These are phyloP conservation scores for Callospermophilus lateralis DNA, from an alignment of 2,113 vertebrate genomes.

Conservation along the genomic window DNA sequence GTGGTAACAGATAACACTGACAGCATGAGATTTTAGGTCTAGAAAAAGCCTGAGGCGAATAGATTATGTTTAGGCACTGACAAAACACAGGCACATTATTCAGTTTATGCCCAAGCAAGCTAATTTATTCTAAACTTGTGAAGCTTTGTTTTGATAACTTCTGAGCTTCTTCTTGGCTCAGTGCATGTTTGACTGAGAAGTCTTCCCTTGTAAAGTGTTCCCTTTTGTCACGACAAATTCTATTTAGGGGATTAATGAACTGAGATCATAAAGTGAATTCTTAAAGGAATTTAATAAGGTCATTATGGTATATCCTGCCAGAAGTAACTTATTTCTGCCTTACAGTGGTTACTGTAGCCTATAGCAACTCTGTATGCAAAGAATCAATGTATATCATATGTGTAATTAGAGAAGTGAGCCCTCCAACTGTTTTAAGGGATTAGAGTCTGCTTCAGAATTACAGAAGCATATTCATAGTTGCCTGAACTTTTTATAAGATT, in stretches of 20 bases:
- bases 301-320: not conserved
- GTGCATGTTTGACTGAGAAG: constrained; percentile 58
- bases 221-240: constrained; percentile 18
- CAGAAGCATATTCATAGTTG: not conserved
- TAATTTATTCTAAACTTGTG: constrained; percentile 74
- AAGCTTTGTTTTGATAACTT: constrained; percentile 79
- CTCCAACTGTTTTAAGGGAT: not conserved
- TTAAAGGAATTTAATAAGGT: constrained; percentile 20
- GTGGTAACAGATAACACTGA: constrained; percentile 68
- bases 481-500: not conserved
- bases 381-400: not conserved
- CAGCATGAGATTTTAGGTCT: constrained; percentile 71
- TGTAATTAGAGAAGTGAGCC: not conserved
- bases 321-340: not conserved
- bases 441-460: not conserved
- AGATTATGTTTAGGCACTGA: constrained; percentile 74
- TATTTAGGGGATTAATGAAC: constrained; percentile 45
- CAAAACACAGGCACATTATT: constrained; percentile 65
- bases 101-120: constrained; percentile 62
- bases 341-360: not conserved
- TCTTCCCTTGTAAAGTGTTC: constrained; percentile 23
- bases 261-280: constrained; percentile 31
- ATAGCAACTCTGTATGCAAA: not conserved
- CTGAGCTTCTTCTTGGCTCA: constrained; percentile 63
- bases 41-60: constrained; percentile 73